Percentiles rank a stretch among this genome's conserved stretches.
phyloP scores from a whole-genome alignment of 2,888 invertebrate species.

The Camponotus fellah region DNA sequence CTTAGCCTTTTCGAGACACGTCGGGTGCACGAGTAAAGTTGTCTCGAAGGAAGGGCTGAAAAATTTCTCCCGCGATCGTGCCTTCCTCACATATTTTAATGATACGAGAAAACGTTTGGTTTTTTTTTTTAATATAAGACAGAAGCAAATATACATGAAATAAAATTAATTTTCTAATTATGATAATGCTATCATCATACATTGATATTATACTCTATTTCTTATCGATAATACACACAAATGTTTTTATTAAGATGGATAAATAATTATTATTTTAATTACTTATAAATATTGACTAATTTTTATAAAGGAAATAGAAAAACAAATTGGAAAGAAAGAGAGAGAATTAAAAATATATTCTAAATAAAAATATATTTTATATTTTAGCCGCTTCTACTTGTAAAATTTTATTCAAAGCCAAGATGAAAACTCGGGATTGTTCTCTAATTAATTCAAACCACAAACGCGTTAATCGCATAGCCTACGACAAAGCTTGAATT shows the following conservation, averaged over 20 bases:
- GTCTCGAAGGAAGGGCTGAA: constrained; percentile 66
- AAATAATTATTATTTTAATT: not conserved
- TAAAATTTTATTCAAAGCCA: not conserved
- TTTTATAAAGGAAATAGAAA: not conserved
- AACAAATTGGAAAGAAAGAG: not conserved
- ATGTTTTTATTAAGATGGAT: not conserved
- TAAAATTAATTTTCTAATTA: constrained; percentile 19
- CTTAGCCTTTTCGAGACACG: constrained; percentile 75
- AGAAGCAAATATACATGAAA: not conserved
- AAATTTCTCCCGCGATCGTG: constrained; percentile 71
- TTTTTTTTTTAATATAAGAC: constrained; percentile 28
- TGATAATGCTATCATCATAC: not conserved
- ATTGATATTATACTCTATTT: not conserved
- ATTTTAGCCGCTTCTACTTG: not conserved
- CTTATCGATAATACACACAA: not conserved
- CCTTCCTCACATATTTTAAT: constrained; percentile 53
- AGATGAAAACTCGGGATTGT: not conserved
- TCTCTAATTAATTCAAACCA: constrained; percentile 29
- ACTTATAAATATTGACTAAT: not conserved
- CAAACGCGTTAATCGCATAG: constrained; percentile 19
- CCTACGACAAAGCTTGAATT: constrained; percentile 3
- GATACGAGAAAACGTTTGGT: constrained; percentile 59
- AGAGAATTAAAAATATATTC: not conserved
- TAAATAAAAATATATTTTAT: not conserved
- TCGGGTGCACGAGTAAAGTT: constrained; percentile 55